Percentiles rank a stretch among this genome's conserved stretches.
Conservation (phyloP, 2,888 invertebrate species). For the Tipula vernalis region DNA sequence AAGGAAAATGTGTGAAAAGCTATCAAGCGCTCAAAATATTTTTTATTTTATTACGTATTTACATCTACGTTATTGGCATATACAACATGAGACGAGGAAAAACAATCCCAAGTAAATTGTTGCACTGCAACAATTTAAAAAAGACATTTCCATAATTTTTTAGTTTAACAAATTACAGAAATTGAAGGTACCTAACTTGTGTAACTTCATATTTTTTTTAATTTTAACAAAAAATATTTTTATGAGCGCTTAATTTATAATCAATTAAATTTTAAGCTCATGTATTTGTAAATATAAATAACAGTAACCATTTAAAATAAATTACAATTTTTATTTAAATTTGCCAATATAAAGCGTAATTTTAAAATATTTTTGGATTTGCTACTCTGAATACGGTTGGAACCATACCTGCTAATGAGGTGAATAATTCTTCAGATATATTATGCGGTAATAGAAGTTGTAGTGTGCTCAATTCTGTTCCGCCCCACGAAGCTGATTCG, state of each 20-base stretch:
- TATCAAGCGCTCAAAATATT: not conserved
- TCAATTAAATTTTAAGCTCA: not conserved
- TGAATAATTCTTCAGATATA: slow-evolving; percentile 71
- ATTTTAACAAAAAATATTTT: not conserved
- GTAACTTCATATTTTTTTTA: not conserved
- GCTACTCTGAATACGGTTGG: slow-evolving; percentile 88
- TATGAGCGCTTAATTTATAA: not conserved
- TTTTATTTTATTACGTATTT: not conserved
- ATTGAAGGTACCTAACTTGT: not conserved
- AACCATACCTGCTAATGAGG: slow-evolving; percentile 71
- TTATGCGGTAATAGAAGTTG: slow-evolving; percentile 61
- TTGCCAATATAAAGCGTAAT: slow-evolving; percentile 18
- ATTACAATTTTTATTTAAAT: not conserved
- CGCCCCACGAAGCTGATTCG: slow-evolving; percentile 91
- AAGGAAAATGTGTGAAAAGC: not conserved
- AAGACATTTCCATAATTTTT: not conserved
- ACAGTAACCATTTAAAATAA: not conserved
- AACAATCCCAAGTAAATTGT: not conserved
- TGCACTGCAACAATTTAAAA: not conserved
- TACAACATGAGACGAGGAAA: not conserved
- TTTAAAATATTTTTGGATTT: slow-evolving; percentile 75
- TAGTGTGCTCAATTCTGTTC: slow-evolving; percentile 57
- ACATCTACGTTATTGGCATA: not conserved
- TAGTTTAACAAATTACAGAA: not conserved
- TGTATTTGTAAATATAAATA: not conserved